phyloP scores from a whole-genome alignment of 2,797 vertebrate species.

The Mionectes olivaceus region DNA sequence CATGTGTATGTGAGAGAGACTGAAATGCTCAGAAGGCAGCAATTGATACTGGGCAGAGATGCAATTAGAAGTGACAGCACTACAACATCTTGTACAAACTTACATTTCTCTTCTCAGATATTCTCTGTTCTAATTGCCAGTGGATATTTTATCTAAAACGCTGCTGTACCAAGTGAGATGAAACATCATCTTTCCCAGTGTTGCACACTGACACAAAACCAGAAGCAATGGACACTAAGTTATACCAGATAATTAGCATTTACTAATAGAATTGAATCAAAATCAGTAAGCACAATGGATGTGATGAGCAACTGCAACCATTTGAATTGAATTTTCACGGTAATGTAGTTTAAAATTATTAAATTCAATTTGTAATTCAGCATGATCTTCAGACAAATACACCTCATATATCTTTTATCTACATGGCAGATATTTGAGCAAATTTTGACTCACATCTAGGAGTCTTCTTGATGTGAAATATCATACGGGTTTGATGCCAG shows the following conservation, averaged over 20 bases:
- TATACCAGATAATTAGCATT: neutral
- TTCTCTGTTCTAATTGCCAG: neutral
- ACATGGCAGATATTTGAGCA: slow-evolving; percentile 13
- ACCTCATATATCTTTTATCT: neutral
- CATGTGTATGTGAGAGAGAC: neutral
- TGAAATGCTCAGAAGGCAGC: neutral
- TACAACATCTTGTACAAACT: neutral
- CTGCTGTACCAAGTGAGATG: neutral
- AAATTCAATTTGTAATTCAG: slow-evolving; percentile 9
- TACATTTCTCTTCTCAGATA: neutral
- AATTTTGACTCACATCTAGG: slow-evolving; percentile 48
- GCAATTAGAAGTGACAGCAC: neutral
- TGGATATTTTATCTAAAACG: neutral
- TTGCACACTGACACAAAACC: neutral
- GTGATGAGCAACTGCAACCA: neutral
- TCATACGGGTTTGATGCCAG: slow-evolving; percentile 48
- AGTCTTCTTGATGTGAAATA: slow-evolving; percentile 67
- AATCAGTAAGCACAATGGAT: neutral
- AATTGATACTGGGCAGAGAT: neutral
- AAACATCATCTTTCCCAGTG: neutral
- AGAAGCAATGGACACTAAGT: neutral
- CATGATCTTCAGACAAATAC: neutral
- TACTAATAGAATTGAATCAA: neutral
- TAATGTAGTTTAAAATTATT: slow-evolving; percentile 16
- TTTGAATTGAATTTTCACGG: slow-evolving; percentile 10